Evolutionary conservation across 2,797 vertebrate genomes (phyloP).

Genomic region (Phataginus tetradactyla): DNA sequence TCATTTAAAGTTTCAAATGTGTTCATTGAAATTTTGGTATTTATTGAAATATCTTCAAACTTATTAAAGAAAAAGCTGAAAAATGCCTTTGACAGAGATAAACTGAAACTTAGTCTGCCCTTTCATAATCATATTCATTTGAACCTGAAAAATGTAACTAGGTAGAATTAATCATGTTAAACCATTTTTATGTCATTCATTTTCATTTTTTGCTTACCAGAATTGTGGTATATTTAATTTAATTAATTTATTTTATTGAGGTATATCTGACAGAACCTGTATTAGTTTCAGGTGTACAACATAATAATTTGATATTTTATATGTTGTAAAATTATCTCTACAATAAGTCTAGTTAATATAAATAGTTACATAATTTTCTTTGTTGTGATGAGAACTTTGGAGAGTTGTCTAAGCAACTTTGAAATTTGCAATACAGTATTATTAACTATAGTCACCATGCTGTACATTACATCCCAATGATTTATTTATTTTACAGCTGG

Average conservation of each 20-base stretch:
- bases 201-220: neutral
- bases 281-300: neutral
- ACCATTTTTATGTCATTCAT: constrained; percentile 40
- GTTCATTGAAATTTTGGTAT: constrained; percentile 17
- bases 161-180: constrained; percentile 14
- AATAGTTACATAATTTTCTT: neutral
- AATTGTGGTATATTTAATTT: neutral
- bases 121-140: constrained; percentile 48
- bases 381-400: neutral
- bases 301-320: neutral
- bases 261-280: neutral
- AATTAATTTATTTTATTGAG: neutral
- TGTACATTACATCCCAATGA: neutral
- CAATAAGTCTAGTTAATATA: neutral
- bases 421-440: neutral
- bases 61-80: constrained; percentile 37
- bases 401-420: neutral
- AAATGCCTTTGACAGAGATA: neutral
- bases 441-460: neutral
- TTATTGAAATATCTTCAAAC: constrained; percentile 27
- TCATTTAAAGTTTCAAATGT: constrained; percentile 21
- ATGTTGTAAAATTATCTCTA: neutral
- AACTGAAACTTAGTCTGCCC: neutral
- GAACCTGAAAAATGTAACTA: constrained; percentile 42
- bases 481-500: neutral